Percentiles rank a stretch among this genome's conserved stretches.
Conservation (phyloP, 1,140 invertebrate genomes). For the Wasmannia auropunctata region DNA sequence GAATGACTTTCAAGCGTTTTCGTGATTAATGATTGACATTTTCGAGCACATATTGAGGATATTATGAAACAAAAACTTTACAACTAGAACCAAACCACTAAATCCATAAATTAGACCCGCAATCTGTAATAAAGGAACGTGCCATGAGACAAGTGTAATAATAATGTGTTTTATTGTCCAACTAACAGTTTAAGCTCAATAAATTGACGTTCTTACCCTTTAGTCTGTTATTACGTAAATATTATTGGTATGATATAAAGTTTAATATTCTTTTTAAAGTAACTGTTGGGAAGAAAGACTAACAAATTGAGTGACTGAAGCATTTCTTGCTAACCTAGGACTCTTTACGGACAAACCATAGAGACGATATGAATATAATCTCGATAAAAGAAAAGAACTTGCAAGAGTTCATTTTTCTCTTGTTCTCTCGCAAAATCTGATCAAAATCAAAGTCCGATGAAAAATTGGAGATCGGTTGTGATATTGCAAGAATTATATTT, state of each 20-base stretch:
- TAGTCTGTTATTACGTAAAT: conserved; percentile 6
- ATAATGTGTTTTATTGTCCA: conserved; percentile 70
- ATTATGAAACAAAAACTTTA: background rate
- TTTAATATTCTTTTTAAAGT: conserved; percentile 4
- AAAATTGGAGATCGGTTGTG: too few species aligned
- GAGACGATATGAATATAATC: background rate
- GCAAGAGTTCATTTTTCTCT: too few species aligned
- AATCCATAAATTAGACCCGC: background rate
- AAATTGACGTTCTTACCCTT: conserved; percentile 68
- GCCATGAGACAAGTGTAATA: conserved; percentile 35
- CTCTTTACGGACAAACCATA: background rate
- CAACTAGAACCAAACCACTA: background rate
- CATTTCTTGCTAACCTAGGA: background rate
- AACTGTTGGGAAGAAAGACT: background rate
- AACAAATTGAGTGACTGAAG: background rate
- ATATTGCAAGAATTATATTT: too few species aligned
- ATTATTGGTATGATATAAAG: conserved; percentile 61
- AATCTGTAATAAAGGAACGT: conserved; percentile 9
- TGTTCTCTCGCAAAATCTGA: too few species aligned
- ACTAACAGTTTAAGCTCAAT: conserved; percentile 64
- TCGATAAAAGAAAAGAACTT: background rate
- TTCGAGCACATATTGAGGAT: background rate
- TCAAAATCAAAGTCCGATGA: background rate
- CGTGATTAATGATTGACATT: background rate
- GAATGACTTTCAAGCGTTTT: background rate